These are phyloP conservation scores for Cassiopea andromeda DNA, from an alignment of 30 jellyfish, hydroid and myxozoan species.

Conservation along the genomic window DNA sequence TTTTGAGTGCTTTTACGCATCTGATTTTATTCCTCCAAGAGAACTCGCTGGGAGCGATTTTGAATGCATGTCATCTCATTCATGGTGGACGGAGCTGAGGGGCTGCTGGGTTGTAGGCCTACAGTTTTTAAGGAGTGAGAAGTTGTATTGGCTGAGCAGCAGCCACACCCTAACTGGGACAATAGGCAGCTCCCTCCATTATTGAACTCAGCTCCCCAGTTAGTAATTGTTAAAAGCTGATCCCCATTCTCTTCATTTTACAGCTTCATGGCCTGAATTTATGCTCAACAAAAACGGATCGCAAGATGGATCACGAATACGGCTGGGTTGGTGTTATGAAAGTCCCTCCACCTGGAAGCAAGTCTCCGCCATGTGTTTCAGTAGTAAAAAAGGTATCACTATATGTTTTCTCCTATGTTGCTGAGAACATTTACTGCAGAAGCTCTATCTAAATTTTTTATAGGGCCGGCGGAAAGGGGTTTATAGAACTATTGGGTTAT, in stretches of 20 bases:
- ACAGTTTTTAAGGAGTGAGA: too few relatives aligned
- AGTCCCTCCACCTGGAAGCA: slow-evolving; percentile 54
- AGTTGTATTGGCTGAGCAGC: too few relatives aligned
- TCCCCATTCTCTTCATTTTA: background rate
- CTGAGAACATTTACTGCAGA: background rate
- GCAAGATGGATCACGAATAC: slow-evolving; percentile 59
- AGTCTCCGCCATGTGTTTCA: slow-evolving; percentile 65
- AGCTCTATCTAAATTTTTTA: background rate
- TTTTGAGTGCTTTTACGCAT: too few relatives aligned
- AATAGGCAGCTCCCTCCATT: background rate
- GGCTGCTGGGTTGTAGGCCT: too few relatives aligned
- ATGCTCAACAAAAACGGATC: slow-evolving; percentile 48
- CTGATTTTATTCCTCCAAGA: too few relatives aligned
- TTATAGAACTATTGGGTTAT: too few relatives aligned
- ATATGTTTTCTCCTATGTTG: background rate
- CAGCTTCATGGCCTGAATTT: slow-evolving; percentile 72
- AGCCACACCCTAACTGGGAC: too few relatives aligned
- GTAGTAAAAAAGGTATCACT: slow-evolving; percentile 52
- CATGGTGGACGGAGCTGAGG: too few relatives aligned
- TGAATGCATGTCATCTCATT: too few relatives aligned
- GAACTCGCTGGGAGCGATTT: too few relatives aligned
- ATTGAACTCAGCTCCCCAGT: background rate
- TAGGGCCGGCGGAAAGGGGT: too few relatives aligned
- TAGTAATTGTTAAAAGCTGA: background rate
- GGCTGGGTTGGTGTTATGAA: slow-evolving; percentile 90